A percentile compares a stretch with the other conserved stretches of the same genome.
These are phyloP conservation scores for Ochlodes sylvanus DNA, from an alignment of 2,888 invertebrate species.

Conservation along the genomic window DNA sequence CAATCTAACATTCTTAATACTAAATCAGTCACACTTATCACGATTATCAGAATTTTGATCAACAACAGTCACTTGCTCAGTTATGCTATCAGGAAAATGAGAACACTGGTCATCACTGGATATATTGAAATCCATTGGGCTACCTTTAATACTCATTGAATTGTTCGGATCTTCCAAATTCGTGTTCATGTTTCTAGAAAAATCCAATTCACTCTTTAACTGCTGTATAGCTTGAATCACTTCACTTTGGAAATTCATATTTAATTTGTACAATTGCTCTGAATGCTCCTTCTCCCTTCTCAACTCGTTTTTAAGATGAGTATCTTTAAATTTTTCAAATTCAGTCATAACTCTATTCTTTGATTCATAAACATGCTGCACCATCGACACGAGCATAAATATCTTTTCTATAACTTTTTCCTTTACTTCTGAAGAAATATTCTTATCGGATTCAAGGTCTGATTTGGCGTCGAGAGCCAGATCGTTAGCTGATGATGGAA, in stretches of 20 bases:
- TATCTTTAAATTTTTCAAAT: constrained; percentile 77
- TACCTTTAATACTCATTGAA: constrained; percentile 53
- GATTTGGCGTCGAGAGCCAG: constrained; percentile 77
- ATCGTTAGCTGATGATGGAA: constrained; percentile 79
- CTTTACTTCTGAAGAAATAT: constrained; percentile 72
- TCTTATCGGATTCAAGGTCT: constrained; percentile 76
- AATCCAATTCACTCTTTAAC: constrained; percentile 74
- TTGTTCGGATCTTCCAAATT: constrained; percentile 54
- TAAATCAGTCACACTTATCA: constrained; percentile 20
- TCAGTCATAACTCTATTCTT: constrained; percentile 78
- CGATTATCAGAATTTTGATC: constrained; percentile 4
- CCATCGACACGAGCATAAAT: constrained; percentile 75
- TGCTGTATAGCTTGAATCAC: constrained; percentile 76
- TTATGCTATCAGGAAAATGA: background rate
- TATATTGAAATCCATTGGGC: constrained; percentile 65
- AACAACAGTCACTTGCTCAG: constrained; percentile 1
- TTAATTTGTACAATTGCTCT: constrained; percentile 75
- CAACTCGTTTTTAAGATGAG: constrained; percentile 70
- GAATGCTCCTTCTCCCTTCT: constrained; percentile 77
- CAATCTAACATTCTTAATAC: constrained; percentile 4
- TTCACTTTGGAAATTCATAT: constrained; percentile 79
- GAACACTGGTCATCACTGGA: constrained; percentile 40
- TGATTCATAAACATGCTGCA: constrained; percentile 77
- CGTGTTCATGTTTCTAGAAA: constrained; percentile 62
- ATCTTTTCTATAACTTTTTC: constrained; percentile 77